Percentiles rank a stretch among this genome's conserved stretches.
These are phyloP conservation scores for Callocephalon fimbriatum DNA, from an alignment of 2,113 vertebrate species.

Conservation along the genomic window DNA sequence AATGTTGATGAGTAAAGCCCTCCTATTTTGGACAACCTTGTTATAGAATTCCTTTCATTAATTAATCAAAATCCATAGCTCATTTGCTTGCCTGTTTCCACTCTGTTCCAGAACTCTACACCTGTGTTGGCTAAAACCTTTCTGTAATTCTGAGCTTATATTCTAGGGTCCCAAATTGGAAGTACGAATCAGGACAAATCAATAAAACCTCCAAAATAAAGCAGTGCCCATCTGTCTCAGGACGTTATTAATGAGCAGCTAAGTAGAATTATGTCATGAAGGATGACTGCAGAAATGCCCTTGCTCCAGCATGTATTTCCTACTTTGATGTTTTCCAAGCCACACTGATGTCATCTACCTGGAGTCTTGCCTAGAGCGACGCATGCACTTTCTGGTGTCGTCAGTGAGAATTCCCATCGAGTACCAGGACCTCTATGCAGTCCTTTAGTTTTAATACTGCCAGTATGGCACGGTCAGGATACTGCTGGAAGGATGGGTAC, in stretches of 20 bases:
- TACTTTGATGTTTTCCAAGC: conserved; percentile 59
- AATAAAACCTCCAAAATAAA: conserved; percentile 18
- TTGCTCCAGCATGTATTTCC: conserved; percentile 7
- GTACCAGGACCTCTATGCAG: not conserved
- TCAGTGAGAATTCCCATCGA: conserved; percentile 22
- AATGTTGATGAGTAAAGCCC: not conserved
- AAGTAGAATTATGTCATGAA: not conserved
- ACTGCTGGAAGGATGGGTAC: not conserved
- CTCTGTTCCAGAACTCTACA: not conserved
- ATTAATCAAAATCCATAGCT: not conserved
- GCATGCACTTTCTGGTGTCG: not conserved
- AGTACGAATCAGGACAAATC: not conserved
- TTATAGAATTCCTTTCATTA: not conserved
- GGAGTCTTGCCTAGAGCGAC: conserved; percentile 30
- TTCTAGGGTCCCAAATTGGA: conserved; percentile 1
- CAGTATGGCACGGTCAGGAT: not conserved
- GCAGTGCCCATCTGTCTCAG: not conserved
- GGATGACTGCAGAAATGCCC: conserved; percentile 33
- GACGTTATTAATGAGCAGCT: conserved; percentile 4
- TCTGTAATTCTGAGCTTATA: not conserved
- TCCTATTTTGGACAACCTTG: not conserved
- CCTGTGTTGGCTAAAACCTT: not conserved
- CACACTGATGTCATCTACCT: conserved; percentile 52
- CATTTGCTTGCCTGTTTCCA: not conserved
- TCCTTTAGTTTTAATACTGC: not conserved